Base-by-base conservation (phyloP, 2,888 invertebrate genomes). In the Rhimphoctona megacephalus region DNA sequence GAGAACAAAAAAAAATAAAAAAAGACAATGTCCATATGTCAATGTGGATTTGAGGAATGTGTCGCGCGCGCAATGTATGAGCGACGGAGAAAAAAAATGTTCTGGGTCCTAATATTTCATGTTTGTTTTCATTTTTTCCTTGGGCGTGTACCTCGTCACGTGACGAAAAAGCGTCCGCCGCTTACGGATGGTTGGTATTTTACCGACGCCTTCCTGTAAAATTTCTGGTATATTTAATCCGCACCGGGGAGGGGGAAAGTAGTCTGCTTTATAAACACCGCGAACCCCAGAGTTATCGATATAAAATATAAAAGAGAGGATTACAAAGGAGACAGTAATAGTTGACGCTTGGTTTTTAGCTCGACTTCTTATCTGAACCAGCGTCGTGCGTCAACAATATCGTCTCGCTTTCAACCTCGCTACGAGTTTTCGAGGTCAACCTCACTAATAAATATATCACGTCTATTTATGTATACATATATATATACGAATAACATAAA, bases 331-430 rank as follows among this genome's bases (percentile, higher is more conserved):
- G 61, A 36, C 19, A 30, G 33, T 49, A 76, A 46, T 0, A 57
- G 17, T 33, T 33, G 49, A 25, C 30, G 52, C 54, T 66, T 43
- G 61, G 69, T 46, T 69, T 46, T 57, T 64, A 69, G 81, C 49
- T 39, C 80, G 64, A 43, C 54, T 39, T 73, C 74, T 84, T 86
- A 86, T 83, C 83, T 77, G 70, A 81, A 83, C 73, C 77, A 73
- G 77, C 77, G 79, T 81, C n/a, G n/a, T n/a, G 81, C 86, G 83
- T 86, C 86, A 84, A 81, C 83, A 74, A 73, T 86, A 81, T 86
- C 83, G 72, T 81, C 74, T 81, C 86, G 86, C 73, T 52, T 81
- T 77, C 81, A 78, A 78, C 77, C 81, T 69, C 83, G 73, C 54
- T 66, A n/a, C n/a, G 70, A 76, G n/a, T 30, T 64, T 61, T 33